phyloP scores from a whole-genome alignment of 2,113 vertebrate species.

The Ailurus styani region DNA sequence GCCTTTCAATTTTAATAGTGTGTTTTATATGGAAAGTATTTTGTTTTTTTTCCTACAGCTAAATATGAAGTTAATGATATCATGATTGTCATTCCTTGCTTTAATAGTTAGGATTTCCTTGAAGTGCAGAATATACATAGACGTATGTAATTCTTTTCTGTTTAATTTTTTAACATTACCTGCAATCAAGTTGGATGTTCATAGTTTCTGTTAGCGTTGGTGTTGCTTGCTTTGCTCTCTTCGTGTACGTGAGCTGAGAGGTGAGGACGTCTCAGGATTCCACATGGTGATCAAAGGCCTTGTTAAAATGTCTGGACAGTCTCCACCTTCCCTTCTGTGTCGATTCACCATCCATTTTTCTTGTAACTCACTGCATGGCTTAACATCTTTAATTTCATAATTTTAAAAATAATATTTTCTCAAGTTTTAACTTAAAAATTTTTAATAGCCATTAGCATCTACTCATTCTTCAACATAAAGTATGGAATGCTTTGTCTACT shows the following conservation, averaged over 20 bases:
- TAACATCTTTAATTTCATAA: neutral
- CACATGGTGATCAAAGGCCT: neutral
- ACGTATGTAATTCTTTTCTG: neutral
- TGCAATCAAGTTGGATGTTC: neutral
- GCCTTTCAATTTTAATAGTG: neutral
- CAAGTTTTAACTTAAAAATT: neutral
- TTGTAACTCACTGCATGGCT: neutral
- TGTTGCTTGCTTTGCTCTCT: neutral
- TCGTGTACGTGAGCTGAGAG: neutral
- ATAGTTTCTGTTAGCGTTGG: neutral
- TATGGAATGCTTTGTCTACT: neutral
- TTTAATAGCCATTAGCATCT: neutral
- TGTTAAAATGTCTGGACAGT: fast-evolving
- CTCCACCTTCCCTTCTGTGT: no score
- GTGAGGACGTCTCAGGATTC: neutral
- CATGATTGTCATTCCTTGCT: neutral
- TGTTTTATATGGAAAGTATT: neutral
- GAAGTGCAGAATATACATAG: no score
- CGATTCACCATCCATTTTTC: neutral
- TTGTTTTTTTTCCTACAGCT: neutral
- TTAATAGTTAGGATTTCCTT: neutral
- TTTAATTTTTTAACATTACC: neutral
- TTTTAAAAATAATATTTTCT: neutral
- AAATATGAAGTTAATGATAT: neutral
- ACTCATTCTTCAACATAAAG: neutral